Base-by-base conservation (phyloP, 1,140 invertebrate species). In the Leptinotarsa defecta region DNA sequence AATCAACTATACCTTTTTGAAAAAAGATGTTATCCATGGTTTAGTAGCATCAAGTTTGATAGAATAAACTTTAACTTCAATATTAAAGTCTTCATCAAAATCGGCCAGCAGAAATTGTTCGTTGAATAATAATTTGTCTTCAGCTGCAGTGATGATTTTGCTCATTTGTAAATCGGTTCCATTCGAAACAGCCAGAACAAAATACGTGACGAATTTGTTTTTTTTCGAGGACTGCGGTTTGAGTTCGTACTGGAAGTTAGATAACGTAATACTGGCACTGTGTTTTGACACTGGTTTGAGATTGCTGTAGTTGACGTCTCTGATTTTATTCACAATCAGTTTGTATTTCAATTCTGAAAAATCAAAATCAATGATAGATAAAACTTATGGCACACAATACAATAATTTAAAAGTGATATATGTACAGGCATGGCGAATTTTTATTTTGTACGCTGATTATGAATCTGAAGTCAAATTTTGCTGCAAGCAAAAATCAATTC, bases 41-140 rank as follows among this genome's bases (percentile, higher is more conserved):
- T 52, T 49, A n/a, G 70, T 20, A 20, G 74, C 76, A 3, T 63
- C n/a, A 24, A 76, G 19, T 15, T 24, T 76, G 15, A 78, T 61
- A 22, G 67, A 76, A 63, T 71, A 78, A n/a, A 78, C 43, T 73
- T 76, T 64, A 13, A 75, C 52, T 43, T 74, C 70, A 22, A 78
- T 74, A 22, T 74, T 52, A 68, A 76, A 78, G 52, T 76, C 71
- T 6, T 73, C 67, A 48, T 68, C 20, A 3, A 78, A 49, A 68
- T 76, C 43, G 5, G 19, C 34, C 5, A 78, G 34, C 6, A 61
- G 68, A 24, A 68, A 74, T 6, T 27, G 52, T 43, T 68, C 34
- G 6, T 67, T 34, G 20, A 76, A 78, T 20, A 13, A 24, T 8
- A 78, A 17, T 2, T 63, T 72, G 13, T 73, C 27, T 15, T 27